Evolutionary conservation across 2,113 vertebrate species (phyloP).

Genomic region (Cyanocitta stelleri): DNA sequence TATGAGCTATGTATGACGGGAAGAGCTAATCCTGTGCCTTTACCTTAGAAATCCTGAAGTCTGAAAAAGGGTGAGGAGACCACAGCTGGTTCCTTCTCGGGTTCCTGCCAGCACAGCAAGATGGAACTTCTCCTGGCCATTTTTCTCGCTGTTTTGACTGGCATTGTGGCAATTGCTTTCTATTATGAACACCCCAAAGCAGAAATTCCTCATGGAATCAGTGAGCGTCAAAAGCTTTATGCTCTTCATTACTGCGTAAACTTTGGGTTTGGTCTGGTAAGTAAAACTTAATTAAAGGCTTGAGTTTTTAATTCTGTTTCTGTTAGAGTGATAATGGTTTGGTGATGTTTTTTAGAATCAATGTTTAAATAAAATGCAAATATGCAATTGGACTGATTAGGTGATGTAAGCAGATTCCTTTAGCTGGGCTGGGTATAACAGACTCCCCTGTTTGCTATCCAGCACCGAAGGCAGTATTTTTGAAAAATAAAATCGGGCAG

Average conservation of each 20-base stretch:
- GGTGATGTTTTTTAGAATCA: neutral
- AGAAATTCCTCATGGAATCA: constrained; percentile 27
- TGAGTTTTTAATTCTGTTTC: neutral
- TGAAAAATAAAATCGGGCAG: neutral
- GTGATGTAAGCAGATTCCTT: neutral
- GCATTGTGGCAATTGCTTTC: neutral
- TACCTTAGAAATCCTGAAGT: neutral
- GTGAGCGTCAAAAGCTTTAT: neutral
- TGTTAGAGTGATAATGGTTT: neutral
- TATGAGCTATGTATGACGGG: neutral
- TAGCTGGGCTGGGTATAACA: neutral
- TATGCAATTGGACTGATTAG: neutral
- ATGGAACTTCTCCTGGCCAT: constrained; percentile 2
- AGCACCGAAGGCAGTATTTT: neutral
- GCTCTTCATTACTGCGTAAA: neutral
- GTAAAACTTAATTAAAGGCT: neutral
- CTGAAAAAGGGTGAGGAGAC: neutral
- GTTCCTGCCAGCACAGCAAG: neutral
- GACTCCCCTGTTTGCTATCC: neutral
- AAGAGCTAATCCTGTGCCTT: neutral
- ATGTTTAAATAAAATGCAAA: neutral
- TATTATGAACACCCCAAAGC: constrained; percentile 7
- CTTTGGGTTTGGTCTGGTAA: constrained; percentile 7
- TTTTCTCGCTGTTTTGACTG: neutral
- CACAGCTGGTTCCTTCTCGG: neutral